These are phyloP conservation scores for Hydractinia echinata DNA, from an alignment of 30 jellyfish, hydroid and myxozoan species.

Conservation along the genomic window DNA sequence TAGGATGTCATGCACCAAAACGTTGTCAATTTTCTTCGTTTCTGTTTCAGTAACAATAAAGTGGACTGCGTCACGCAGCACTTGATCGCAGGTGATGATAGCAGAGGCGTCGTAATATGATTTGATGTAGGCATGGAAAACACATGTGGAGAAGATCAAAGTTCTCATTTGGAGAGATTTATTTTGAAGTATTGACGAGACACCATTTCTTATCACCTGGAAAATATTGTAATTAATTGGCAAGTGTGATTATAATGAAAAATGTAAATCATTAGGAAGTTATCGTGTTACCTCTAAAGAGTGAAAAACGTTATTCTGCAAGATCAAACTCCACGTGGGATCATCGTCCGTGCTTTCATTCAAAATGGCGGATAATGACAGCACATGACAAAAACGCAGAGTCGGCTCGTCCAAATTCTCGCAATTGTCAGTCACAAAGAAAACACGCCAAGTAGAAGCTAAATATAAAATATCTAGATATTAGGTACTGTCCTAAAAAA, in stretches of 20 bases:
- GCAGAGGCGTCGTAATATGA: conserved; percentile 34
- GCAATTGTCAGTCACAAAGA: not conserved
- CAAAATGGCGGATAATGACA: not conserved
- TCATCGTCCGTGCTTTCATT: not conserved
- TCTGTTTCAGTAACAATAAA: conserved; percentile 19
- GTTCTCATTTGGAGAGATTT: conserved; percentile 41
- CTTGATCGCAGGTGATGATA: conserved; percentile 29
- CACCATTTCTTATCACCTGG: too few species aligned
- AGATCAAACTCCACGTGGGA: not conserved
- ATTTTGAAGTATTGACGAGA: too few species aligned
- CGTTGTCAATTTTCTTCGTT: not conserved
- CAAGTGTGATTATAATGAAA: not conserved
- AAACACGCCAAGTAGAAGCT: not conserved
- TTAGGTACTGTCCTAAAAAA: too few species aligned
- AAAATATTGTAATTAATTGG: too few species aligned
- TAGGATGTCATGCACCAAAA: conserved; percentile 33
- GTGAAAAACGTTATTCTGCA: not conserved
- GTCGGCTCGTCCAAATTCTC: not conserved
- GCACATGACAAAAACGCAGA: not conserved
- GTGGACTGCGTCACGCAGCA: conserved; percentile 17
- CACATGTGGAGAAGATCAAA: conserved; percentile 41
- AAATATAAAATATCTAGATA: not conserved
- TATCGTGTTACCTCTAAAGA: not conserved
- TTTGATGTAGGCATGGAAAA: conserved; percentile 38
- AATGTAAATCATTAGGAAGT: not conserved